phyloP scores from a whole-genome alignment of 1,140 invertebrate genomes.

The Drosophila dunni region DNA sequence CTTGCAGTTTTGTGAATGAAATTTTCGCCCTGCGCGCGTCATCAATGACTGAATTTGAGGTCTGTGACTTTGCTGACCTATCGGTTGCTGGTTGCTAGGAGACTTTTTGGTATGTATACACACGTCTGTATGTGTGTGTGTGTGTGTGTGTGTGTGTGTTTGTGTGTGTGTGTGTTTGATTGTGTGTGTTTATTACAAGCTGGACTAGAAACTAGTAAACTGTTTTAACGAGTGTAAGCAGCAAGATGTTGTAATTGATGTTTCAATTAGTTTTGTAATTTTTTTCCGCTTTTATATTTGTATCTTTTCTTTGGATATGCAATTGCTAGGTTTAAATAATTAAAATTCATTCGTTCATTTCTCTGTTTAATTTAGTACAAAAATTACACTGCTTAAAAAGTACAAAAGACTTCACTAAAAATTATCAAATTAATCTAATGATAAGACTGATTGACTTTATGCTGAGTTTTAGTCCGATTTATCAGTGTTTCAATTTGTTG shows the following conservation, averaged over 20 bases:
- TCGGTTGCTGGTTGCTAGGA: neutral
- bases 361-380: no score
- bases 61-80: neutral
- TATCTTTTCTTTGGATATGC: no score
- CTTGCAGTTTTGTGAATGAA: conserved; percentile 72
- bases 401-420: no score
- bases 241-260: neutral
- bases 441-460: no score
- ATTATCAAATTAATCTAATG: no score
- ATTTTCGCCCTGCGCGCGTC: conserved; percentile 45
- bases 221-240: neutral
- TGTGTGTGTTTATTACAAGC: neutral
- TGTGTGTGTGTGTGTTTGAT: conserved; percentile 1
- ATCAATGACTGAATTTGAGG: conserved; percentile 49
- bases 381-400: no score
- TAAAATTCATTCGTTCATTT: no score
- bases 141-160: neutral
- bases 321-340: no score
- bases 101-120: neutral
- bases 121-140: neutral
- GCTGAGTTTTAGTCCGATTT: no score
- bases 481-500: no score
- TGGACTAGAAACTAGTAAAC: neutral
- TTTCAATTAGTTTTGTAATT: no score
- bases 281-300: no score